Base-by-base conservation (phyloP, 2,888 invertebrate species). In the Achlya flavicornis region DNA sequence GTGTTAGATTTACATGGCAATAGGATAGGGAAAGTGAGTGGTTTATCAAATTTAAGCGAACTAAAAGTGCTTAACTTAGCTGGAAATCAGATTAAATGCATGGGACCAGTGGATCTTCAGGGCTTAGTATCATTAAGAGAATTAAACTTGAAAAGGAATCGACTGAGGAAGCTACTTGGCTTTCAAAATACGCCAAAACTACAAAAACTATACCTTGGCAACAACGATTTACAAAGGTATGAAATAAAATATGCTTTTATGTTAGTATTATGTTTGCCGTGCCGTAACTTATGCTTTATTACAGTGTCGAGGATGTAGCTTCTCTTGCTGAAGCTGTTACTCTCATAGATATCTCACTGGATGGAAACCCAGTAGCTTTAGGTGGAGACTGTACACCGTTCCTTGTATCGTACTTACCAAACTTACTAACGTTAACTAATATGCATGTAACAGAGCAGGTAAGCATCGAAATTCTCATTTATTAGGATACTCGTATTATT, bases 1-100 rank as follows among this genome's bases (percentile, higher is more conserved):
- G 98, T 98, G 11, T 91, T 99, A 68, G 99, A 99, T 91, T 94
- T 99, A 71, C 98, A 98, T 88, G 98, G 98, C 41, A 99, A 99
- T 90, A 96, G 97, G 90, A 97, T 99, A 73, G 91, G 94, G 43
- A 96, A 96, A 86, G 95, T 97, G 26, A 94, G 88, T 62, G 97
- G 97, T 61, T 91, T 98, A 71, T 93, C 94, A 46, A 94, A 92
- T 77, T 94, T 98, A 69, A 93, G 92, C 62, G 97, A 97, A 76
- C 91, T 99, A 62, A 97, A 98, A 90, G 98, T 98, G 14, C 94
- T 99, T 61, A 99, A 99, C 92, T 94, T 98, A 78, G 98, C 98
- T 61, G 98, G 98, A 33, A 99, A 99, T 92, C 97, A 97, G 85
- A 96, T 99, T 63, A 95, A 96, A 73, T 95, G 94, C 74, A 96